Base-by-base conservation (phyloP, 2,113 vertebrate genomes). In the Esox niger region DNA sequence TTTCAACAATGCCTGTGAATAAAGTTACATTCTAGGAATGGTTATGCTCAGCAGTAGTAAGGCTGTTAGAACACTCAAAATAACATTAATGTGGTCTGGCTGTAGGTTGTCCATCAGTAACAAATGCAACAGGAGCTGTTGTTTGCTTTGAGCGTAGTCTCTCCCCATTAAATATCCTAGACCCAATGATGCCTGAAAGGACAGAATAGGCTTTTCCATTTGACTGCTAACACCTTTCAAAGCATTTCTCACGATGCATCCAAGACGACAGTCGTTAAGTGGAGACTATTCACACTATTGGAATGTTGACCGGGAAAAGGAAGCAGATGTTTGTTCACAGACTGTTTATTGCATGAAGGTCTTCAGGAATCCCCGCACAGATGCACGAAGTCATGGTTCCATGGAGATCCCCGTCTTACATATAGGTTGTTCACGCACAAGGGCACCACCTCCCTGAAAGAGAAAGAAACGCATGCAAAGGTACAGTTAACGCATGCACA, bases 341-440 rank as follows among this genome's bases (percentile, higher is more conserved):
- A 11, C 26, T 57, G 2, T 56, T 23, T 3, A 60, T 55, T 3
- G 9, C 33, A 8, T 5, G n/a, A 4, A 2, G 1, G 0, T 23
- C 13, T 6, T 83, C 55, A 79, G 62, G n/a, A 62, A 33, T 21
- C 11, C 30, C 49, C 73, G 68, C 91, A 91, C 65, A 89, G 68
- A 69, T 88, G 85, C 26, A 92, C 81, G 60, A 90, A 83, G 70
- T 93, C 90, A 74, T 92, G 88, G 59, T 87, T 85, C 91, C 91
- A 93, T 1, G 60, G 80, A 57, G 59, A 13, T 55, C 80, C 78
- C 62, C 90, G 84, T 21, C 77, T 59, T 61, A 93, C 2, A 3
- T 75, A 8, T 59, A 91, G 47, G 69, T 90, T 84, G 68, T 84
- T 87, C 75, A 92, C 82, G 67, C 91, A 93, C 52, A 91, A 29